Evolutionary conservation across 2,797 vertebrate species (phyloP), one percentile per base, ranked within the genome.

Genomic region (Sebastes taczanowskii): DNA sequence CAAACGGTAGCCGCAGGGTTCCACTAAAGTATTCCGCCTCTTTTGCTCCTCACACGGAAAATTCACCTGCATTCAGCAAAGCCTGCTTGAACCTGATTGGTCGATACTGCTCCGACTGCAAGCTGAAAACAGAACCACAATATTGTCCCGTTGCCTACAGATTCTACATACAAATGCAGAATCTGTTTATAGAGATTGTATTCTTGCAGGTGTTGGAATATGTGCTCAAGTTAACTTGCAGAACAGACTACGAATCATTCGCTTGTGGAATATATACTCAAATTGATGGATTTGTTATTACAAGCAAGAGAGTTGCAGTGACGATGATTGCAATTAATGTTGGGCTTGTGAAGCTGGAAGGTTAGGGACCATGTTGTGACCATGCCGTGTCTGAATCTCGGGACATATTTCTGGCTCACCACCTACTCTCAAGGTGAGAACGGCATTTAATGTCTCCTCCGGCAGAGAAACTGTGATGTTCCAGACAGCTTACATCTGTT

Each of bases 121-220:
- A 56, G 0, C 52, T 2, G 8, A 53, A 53, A 53, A 20, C 9
- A 22, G 52, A 53, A 16, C 18, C 59, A 59, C 14, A 29, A 59
- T 18, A 2, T 27, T 59, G 25, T 30, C 27, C 27, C 4, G 18
- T n/a, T 20, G 16, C 18, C 42, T 49, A 20, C 42, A 46, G 42
- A 20, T 46, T 20, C 10, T 61, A 20, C 29, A 11, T 32, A 32
- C 2, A 10, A 61, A 20, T 61, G 14, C 7, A 60, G 4, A 27
- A 16, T 27, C 56, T 59, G 56, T 60, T 10, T n/a, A n/a, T 20
- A 32, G 30, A 62, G 60, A 34, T 34, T 5, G 1, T 64, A 56
- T 63, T 73, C 71, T 53, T 80, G 72, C 78, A 89, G 87, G 78
- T 90, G 72, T 29, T 46, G 20, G 68, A 68, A 59, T 67, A 23